Conservation (phyloP, 2,888 invertebrate species). For the Agrochola lota region DNA sequence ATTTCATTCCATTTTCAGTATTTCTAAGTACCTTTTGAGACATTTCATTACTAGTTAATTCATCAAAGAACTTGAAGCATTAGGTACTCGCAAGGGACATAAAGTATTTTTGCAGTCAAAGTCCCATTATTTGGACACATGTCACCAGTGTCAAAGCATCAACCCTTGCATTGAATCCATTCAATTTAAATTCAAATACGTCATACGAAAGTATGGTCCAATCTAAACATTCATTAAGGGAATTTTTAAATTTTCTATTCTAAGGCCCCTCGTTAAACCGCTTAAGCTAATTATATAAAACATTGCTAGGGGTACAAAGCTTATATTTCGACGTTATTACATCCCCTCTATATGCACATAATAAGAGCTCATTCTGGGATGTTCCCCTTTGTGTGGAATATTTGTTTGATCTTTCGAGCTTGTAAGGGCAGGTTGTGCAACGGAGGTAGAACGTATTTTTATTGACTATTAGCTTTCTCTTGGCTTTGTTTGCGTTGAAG, state of each 20-base stretch:
- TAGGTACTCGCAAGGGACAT: constrained; percentile 66
- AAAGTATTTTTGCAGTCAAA: constrained; percentile 66
- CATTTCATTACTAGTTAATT: constrained; percentile 21
- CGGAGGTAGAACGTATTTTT: constrained; percentile 65
- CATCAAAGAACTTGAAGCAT: constrained; percentile 66
- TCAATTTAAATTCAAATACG: constrained; percentile 86
- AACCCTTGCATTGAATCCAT: constrained; percentile 77
- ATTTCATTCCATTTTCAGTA: not conserved
- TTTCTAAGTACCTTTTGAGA: not conserved
- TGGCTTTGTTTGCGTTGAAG: constrained; percentile 38
- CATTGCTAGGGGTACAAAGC: constrained; percentile 79
- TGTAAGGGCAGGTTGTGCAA: constrained; percentile 73
- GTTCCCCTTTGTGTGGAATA: constrained; percentile 82
- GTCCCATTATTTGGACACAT: constrained; percentile 85
- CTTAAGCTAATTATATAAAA: constrained; percentile 90
- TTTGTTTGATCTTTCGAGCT: constrained; percentile 88
- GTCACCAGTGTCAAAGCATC: constrained; percentile 79
- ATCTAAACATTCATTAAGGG: constrained; percentile 89
- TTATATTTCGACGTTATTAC: constrained; percentile 77
- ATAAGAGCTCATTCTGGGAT: constrained; percentile 81
- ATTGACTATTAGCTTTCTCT: constrained; percentile 54
- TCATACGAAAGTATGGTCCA: constrained; percentile 82
- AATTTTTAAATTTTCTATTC: constrained; percentile 80
- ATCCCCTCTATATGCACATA: constrained; percentile 83
- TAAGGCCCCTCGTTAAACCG: constrained; percentile 84